A percentile compares a stretch with the other conserved stretches of the same genome.
These are phyloP conservation scores for Tenebrosternarchus preto DNA, from an alignment of 2,113 vertebrate genomes.

Conservation along the genomic window DNA sequence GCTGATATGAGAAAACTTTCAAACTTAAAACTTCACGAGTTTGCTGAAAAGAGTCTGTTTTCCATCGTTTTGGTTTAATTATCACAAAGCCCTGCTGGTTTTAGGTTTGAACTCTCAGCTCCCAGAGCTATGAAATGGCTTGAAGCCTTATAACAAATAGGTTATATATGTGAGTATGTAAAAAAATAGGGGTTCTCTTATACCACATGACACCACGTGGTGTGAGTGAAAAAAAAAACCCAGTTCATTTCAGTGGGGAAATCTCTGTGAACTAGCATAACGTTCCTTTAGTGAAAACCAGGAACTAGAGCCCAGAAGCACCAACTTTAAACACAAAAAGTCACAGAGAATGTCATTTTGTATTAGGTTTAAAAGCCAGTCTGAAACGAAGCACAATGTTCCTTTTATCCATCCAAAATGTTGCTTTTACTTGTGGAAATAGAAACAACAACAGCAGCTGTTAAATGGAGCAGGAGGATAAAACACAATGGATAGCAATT, in stretches of 20 bases:
- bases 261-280: not conserved
- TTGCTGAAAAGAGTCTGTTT: too few relatives aligned
- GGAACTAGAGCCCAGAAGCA: not conserved
- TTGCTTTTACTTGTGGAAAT: not conserved
- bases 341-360: not conserved
- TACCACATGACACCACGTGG: not conserved
- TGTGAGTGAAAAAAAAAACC: not conserved
- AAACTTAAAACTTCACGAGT: not conserved
- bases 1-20: not conserved
- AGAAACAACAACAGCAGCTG: not conserved
- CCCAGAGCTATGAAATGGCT: not conserved
- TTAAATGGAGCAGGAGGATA: conserved; percentile 4
- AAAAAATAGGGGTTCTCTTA: not conserved
- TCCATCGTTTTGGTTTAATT: not conserved
- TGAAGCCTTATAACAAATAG: not conserved
- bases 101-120: not conserved
- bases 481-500: not conserved
- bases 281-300: not conserved
- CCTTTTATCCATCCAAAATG: conserved; percentile 15
- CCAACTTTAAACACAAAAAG: not conserved
- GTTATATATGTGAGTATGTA: conserved; percentile 1
- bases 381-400: not conserved
- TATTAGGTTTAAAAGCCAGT: not conserved
- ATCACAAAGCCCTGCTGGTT: not conserved
- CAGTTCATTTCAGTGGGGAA: not conserved